phyloP scores from a whole-genome alignment of 2,888 invertebrate species.

The Hololepta plana region DNA sequence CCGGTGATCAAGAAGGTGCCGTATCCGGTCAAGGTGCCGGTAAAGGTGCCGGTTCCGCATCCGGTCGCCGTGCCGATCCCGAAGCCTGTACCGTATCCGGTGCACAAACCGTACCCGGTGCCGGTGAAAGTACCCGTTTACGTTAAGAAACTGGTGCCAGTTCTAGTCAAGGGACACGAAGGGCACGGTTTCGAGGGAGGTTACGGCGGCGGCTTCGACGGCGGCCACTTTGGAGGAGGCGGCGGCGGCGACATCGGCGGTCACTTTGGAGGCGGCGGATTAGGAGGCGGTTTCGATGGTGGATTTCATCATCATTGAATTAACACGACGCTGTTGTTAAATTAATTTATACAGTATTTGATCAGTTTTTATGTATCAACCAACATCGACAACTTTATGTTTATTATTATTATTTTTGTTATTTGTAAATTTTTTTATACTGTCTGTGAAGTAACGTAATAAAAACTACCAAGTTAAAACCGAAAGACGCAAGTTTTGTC shows the following conservation, averaged over 20 bases:
- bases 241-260: slow-evolving; percentile 6
- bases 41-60: slow-evolving; percentile 19
- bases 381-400: too few relatives aligned
- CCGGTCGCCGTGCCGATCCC: slow-evolving; percentile 16
- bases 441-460: too few relatives aligned
- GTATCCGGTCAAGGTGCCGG: slow-evolving; percentile 23
- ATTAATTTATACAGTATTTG: too few relatives aligned
- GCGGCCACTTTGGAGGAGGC: slow-evolving; percentile 10
- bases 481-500: too few relatives aligned
- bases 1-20: slow-evolving; percentile 33
- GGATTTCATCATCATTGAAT: too few relatives aligned
- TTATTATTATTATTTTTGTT: too few relatives aligned
- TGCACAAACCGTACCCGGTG: slow-evolving; percentile 24
- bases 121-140: slow-evolving; percentile 30
- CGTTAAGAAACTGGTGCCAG: slow-evolving; percentile 19
- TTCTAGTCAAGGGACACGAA: slow-evolving; percentile 14
- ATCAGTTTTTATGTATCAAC: too few relatives aligned
- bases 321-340: too few relatives aligned
- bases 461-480: too few relatives aligned
- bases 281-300: slow-evolving; percentile 6
- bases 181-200: slow-evolving; percentile 9
- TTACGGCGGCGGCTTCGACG: slow-evolving; percentile 8
- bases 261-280: slow-evolving; percentile 6
- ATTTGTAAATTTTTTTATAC: too few relatives aligned
- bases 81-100: slow-evolving; percentile 21